Conservation (phyloP, 1,140 invertebrate species). For the Drusus annulatus region DNA sequence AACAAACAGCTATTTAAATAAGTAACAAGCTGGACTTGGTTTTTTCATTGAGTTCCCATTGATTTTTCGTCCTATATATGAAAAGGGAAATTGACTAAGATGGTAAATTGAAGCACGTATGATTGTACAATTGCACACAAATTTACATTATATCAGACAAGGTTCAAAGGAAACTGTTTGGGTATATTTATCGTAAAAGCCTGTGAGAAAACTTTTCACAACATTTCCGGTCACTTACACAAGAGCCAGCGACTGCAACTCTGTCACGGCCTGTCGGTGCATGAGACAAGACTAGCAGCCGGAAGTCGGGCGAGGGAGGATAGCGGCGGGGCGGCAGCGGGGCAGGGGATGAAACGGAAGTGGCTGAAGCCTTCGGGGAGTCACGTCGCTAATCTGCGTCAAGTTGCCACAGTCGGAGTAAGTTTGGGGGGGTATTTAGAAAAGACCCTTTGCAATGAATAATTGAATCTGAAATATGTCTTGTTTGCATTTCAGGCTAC, state of each 20-base stretch:
- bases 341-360: slow-evolving; percentile 5
- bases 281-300: slow-evolving; percentile 15
- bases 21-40: no score
- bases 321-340: background rate
- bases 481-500: no score
- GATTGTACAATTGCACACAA: no score
- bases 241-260: background rate
- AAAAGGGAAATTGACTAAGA: no score
- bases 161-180: no score
- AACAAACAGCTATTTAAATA: no score
- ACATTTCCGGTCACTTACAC: slow-evolving; percentile 21
- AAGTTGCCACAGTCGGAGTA: slow-evolving; percentile 28
- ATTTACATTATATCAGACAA: no score
- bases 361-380: slow-evolving; percentile 37
- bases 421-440: slow-evolving; percentile 30
- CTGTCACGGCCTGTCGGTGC: slow-evolving; percentile 28
- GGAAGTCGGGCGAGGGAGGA: background rate
- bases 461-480: slow-evolving; percentile 22
- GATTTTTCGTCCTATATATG: no score
- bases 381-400: slow-evolving; percentile 38
- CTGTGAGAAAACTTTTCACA: background rate
- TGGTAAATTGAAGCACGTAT: no score
- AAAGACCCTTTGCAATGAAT: slow-evolving; percentile 30
- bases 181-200: no score
- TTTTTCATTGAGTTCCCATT: no score